Base-by-base conservation (phyloP, 1,140 invertebrate genomes). In the Ephestia elutella region DNA sequence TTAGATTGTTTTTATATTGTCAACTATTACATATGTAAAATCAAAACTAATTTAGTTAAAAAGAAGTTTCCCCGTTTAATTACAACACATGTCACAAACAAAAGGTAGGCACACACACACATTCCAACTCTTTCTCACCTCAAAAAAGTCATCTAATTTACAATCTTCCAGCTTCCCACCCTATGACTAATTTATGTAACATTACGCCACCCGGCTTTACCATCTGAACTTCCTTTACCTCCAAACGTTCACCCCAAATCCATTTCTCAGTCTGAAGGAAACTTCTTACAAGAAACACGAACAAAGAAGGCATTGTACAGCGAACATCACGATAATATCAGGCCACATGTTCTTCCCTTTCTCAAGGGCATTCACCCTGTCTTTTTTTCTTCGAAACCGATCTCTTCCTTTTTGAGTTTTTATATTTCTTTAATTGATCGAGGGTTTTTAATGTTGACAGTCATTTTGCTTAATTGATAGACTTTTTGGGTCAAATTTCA, bases 281-380 rank as follows among this genome's bases (percentile, higher is more conserved):
- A 48, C 7, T 54, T 11, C 13, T 30, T 49, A 18, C 19, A 17
- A 38, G 21, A 32, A 20, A 10, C 15, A 49, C 15, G 8, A 21
- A 63, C 50, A 49, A 65, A 73, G 62, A 13, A 10, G 38, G 71
- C 71, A 64, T 70, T 73, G 79, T 74, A 80, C 51, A 38, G 13
- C 7, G 19, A 57, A 68, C 53, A 56, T 17, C 17, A 44, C 62
- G 63, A 75, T 71, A 28, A 49, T 1, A 11, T 48, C 48, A 19
- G 38, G 55, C 70, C 62, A 64, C 57, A 66, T 68, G 60, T 67
- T 60, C 51, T 65, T 69, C 66, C 69, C 66, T 66, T 70, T 64
- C 69, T 63, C 65, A 73, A 80, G 83, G 78, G 66, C 83, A 65
- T 83, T 83, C 65, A 86, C 81, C 82, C 80, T 58, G 32, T 56